Conservation (phyloP, 1,140 invertebrate genomes). For the Nomia melanderi region DNA sequence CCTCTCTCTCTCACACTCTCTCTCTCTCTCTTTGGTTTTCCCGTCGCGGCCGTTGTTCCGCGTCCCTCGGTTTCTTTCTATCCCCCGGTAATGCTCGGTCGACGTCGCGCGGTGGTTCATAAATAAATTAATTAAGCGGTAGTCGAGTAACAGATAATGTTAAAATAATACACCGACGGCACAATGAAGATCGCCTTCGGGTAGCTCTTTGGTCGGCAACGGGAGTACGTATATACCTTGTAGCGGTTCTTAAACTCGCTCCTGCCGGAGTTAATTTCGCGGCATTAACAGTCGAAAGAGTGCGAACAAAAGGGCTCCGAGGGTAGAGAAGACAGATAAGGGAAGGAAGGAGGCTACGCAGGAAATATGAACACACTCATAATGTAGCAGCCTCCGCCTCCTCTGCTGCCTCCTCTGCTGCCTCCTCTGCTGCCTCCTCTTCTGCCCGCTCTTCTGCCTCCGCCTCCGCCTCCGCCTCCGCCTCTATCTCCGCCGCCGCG, state of each 20-base stretch:
- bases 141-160: constrained; percentile 75
- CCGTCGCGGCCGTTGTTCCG: background rate
- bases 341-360: constrained; percentile 72
- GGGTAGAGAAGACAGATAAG: constrained; percentile 75
- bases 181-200: constrained; percentile 65
- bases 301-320: constrained; percentile 79
- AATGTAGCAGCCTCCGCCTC: constrained; percentile 65
- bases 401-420: constrained; percentile 16
- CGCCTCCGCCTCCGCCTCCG: too few relatives aligned
- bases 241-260: constrained; percentile 77
- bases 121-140: constrained; percentile 79
- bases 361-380: constrained; percentile 78
- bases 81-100: background rate
- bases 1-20: background rate
- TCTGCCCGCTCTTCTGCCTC: too few relatives aligned
- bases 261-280: constrained; percentile 78
- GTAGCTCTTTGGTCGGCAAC: constrained; percentile 17
- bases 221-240: constrained; percentile 47
- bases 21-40: background rate
- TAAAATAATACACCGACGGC: constrained; percentile 75
- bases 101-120: constrained; percentile 58
- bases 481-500: constrained; percentile 43
- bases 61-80: background rate
- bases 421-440: constrained; percentile 6
- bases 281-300: constrained; percentile 80